Percentiles rank a stretch among this genome's conserved stretches.
Evolutionary conservation across 1,140 invertebrate genomes (phyloP).

Genomic region (Acromyrmex heyeri): DNA sequence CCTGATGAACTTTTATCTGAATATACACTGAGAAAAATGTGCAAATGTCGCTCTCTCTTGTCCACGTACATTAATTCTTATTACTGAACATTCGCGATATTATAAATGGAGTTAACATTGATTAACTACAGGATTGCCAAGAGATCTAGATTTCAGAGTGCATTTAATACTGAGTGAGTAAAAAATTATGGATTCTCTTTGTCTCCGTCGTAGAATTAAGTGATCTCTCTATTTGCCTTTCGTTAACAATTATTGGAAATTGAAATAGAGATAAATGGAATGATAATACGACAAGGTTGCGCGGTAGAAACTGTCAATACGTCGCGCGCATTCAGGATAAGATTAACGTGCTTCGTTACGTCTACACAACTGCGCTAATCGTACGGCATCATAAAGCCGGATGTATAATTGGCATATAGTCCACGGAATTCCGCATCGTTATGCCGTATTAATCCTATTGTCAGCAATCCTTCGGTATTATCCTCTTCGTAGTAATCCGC

Average conservation of each 20-base stretch:
- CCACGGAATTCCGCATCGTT: constrained; percentile 44
- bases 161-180: not conserved
- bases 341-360: constrained; percentile 51
- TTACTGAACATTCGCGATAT: not conserved
- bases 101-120: not conserved
- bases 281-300: constrained; percentile 30
- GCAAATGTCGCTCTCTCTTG: not conserved
- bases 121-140: not conserved
- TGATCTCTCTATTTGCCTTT: not conserved
- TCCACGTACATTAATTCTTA: not conserved
- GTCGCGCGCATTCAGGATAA: constrained; percentile 48
- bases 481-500: constrained; percentile 18
- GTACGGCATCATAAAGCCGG: constrained; percentile 55
- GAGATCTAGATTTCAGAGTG: not conserved
- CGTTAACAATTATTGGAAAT: constrained; percentile 45
- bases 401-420: constrained; percentile 53
- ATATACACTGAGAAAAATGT: not conserved
- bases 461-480: constrained; percentile 51
- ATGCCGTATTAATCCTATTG: constrained; percentile 56
- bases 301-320: constrained; percentile 36
- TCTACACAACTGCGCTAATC: constrained; percentile 38
- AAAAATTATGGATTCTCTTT: not conserved
- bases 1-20: not conserved
- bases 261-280: constrained; percentile 3
- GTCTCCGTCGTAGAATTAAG: not conserved